Evolutionary conservation across 2,113 vertebrate species (phyloP).

Genomic region (Cephalopterus ornatus): DNA sequence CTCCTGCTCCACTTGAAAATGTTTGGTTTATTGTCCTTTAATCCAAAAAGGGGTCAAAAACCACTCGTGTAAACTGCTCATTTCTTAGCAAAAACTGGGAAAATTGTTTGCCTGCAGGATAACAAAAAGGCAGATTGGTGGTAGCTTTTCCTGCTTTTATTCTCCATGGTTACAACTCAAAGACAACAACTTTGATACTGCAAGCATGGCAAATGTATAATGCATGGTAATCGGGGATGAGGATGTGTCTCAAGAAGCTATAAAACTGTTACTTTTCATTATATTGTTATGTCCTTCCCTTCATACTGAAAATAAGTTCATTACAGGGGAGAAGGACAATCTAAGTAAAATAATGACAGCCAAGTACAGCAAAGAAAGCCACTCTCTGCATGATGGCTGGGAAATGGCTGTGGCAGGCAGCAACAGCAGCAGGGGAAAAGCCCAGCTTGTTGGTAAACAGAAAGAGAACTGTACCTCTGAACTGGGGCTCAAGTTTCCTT

Average conservation of each 20-base stretch:
- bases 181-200: not conserved
- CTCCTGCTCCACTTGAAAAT: not conserved
- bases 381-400: not conserved
- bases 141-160: conserved; percentile 51
- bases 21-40: not conserved
- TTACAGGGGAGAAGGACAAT: not conserved
- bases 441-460: not conserved
- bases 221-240: not conserved
- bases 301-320: not conserved
- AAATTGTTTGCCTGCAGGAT: not conserved
- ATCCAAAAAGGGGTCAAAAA: not conserved
- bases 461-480: not conserved
- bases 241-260: not conserved
- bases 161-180: conserved; percentile 39
- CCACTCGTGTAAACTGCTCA: not conserved
- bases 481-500: not conserved
- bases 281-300: not conserved
- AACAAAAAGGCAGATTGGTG: conserved; percentile 34
- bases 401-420: not conserved
- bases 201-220: not conserved
- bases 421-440: not conserved
- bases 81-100: not conserved
- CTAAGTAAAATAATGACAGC: not conserved
- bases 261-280: not conserved
- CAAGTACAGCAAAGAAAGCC: not conserved